These are phyloP conservation scores for Trileptium ribeirensis DNA, from an alignment of 2,888 invertebrate species.

Conservation along the genomic window DNA sequence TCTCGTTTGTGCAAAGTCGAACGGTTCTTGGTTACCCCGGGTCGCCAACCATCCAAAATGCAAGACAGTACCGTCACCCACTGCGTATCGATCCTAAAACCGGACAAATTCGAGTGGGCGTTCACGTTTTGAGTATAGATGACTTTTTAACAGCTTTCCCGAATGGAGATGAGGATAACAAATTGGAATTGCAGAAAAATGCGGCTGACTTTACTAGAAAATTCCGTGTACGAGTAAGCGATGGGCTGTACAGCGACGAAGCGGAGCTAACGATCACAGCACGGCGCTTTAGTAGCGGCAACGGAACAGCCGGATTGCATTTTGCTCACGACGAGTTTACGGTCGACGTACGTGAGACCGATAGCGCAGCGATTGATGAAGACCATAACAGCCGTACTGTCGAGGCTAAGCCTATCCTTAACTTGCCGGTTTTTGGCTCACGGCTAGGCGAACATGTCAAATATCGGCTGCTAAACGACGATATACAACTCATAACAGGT, in stretches of 20 bases:
- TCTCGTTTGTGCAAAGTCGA: neutral
- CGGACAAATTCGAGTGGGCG: neutral
- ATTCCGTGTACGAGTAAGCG: slow-evolving; percentile 9
- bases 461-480: slow-evolving; percentile 52
- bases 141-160: neutral
- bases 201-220: neutral
- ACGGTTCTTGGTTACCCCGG: neutral
- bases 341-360: too few relatives aligned
- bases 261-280: too few relatives aligned
- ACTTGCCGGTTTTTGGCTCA: slow-evolving; percentile 62
- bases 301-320: too few relatives aligned
- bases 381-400: too few relatives aligned
- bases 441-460: slow-evolving; percentile 32
- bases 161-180: neutral
- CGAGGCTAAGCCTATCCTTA: slow-evolving; percentile 62
- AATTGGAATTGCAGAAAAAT: slow-evolving; percentile 21
- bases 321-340: too few relatives aligned
- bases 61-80: neutral
- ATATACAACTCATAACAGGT: neutral
- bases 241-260: neutral
- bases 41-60: neutral
- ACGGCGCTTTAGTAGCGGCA: too few relatives aligned
- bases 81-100: neutral
- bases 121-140: neutral
- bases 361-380: too few relatives aligned